These are phyloP conservation scores for Ciconia stormi DNA, from an alignment of 2,113 vertebrate species.

Conservation along the genomic window DNA sequence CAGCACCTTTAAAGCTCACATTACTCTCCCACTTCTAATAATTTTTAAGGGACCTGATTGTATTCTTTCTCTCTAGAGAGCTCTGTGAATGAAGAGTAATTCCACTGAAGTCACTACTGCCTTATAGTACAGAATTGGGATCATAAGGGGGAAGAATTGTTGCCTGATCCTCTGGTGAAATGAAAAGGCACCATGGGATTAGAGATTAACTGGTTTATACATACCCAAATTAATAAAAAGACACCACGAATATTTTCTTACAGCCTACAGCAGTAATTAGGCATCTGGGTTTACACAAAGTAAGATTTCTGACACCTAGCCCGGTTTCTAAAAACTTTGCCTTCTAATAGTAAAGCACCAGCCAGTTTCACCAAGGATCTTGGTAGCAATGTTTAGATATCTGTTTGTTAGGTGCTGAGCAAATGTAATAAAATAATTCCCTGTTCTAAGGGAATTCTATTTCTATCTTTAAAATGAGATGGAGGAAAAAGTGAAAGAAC, in stretches of 20 bases:
- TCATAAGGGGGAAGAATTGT: neutral
- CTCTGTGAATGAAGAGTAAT: neutral
- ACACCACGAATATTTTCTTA: neutral
- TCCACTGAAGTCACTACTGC: neutral
- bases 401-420: neutral
- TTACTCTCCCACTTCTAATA: neutral
- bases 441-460: neutral
- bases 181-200: neutral
- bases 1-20: neutral
- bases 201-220: neutral
- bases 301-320: neutral
- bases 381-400: neutral
- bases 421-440: neutral
- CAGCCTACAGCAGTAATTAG: neutral
- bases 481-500: neutral
- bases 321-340: neutral
- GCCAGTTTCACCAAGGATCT: neutral
- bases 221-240: neutral
- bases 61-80: neutral
- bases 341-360: neutral
- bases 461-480: neutral
- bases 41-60: neutral
- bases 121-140: neutral
- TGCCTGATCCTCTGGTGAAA: neutral
- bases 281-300: neutral